Percentiles rank a stretch among this genome's conserved stretches.
Conservation (phyloP, 1,140 invertebrate species). For the Drosophila asahinai region DNA sequence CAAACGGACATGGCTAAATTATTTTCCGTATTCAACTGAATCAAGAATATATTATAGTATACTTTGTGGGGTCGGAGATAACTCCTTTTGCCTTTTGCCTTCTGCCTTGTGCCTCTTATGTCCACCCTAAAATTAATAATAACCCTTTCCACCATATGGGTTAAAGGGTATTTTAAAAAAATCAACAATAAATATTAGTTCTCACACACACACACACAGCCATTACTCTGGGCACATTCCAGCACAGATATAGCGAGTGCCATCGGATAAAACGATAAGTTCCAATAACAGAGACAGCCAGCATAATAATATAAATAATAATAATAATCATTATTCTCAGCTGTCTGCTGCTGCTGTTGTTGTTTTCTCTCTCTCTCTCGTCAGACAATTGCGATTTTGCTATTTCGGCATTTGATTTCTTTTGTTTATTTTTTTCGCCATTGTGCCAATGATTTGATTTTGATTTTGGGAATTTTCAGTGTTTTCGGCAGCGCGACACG, state of each 20-base stretch:
- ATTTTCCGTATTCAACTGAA: not conserved
- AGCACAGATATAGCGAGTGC: not conserved
- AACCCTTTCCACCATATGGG: not conserved
- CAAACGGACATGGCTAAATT: not conserved
- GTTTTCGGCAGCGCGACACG: constrained; percentile 68
- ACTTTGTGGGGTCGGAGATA: not conserved
- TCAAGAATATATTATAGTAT: not conserved
- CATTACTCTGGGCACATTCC: constrained; percentile 11
- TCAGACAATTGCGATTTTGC: constrained; percentile 44
- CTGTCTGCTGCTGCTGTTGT: not conserved
- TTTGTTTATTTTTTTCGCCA: constrained; percentile 36
- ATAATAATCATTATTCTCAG: constrained; percentile 21
- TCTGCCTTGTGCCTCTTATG: not conserved
- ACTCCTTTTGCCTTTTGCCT: not conserved
- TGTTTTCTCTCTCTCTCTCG: not conserved
- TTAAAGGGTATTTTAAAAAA: not conserved
- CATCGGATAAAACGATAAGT: constrained; percentile 14
- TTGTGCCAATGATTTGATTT: constrained; percentile 31
- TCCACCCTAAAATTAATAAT: not conserved
- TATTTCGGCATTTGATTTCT: constrained; percentile 71
- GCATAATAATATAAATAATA: constrained; percentile 34
- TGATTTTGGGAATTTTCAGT: constrained; percentile 29
- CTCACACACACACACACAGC: constrained; percentile 7
- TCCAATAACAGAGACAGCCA: constrained; percentile 18
- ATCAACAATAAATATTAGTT: not conserved